phyloP scores from a whole-genome alignment of 2,888 invertebrate species.

The Drosophila ezoana region DNA sequence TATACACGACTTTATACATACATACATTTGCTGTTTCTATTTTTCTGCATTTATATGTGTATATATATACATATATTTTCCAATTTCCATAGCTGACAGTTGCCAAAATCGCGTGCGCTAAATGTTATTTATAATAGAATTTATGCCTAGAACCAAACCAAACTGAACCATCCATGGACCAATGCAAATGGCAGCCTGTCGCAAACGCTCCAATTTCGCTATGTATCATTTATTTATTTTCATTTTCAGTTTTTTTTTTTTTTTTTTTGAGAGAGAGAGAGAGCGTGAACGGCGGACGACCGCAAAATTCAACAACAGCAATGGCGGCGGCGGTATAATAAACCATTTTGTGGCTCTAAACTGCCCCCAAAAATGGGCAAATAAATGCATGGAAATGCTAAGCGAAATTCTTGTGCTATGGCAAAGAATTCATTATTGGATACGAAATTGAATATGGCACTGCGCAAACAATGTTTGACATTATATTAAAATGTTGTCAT shows the following conservation, averaged over 20 bases:
- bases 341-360: constrained; percentile 70
- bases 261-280: not conserved
- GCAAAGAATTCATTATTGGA: constrained; percentile 58
- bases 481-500: constrained; percentile 76
- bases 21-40: not conserved
- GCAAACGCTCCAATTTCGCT: constrained; percentile 55
- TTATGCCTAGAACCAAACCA: constrained; percentile 64
- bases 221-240: constrained; percentile 32
- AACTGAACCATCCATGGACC: constrained; percentile 34
- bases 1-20: constrained; percentile 3
- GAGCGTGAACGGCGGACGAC: constrained; percentile 14
- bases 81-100: constrained; percentile 76
- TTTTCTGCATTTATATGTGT: constrained; percentile 1
- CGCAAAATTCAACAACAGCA: constrained; percentile 68
- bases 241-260: not conserved
- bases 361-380: constrained; percentile 29
- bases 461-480: constrained; percentile 66
- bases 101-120: constrained; percentile 68
- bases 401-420: constrained; percentile 30
- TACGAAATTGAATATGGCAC: constrained; percentile 64
- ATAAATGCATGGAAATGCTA: constrained; percentile 35
- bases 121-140: constrained; percentile 79
- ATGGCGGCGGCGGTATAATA: constrained; percentile 62
- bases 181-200: constrained; percentile 74
- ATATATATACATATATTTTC: constrained; percentile 37